These are phyloP conservation scores for Austrolebias charrua DNA, from an alignment of 2,797 vertebrate species.

Conservation along the genomic window DNA sequence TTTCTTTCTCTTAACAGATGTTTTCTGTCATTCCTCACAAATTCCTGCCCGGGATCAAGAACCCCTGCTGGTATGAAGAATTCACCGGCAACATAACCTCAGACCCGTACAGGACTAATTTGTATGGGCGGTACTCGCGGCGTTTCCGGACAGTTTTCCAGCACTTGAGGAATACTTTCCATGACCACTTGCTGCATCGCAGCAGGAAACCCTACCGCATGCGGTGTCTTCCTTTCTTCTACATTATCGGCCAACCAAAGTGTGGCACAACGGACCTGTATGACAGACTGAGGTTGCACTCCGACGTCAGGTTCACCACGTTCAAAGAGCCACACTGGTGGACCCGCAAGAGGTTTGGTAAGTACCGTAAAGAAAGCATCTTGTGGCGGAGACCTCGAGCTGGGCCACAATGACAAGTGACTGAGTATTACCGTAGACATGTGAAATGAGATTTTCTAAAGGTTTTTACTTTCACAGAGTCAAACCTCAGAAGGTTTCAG, in stretches of 20 bases:
- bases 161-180: constrained; percentile 87
- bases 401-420: constrained; percentile 35
- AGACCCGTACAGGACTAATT: constrained; percentile 89
- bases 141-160: constrained; percentile 89
- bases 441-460: constrained; percentile 19
- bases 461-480: constrained; percentile 19
- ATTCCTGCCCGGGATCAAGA: constrained; percentile 88
- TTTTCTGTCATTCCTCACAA: constrained; percentile 89
- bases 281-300: constrained; percentile 89
- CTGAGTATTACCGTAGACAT: constrained; percentile 22
- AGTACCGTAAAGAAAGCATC: constrained; percentile 66
- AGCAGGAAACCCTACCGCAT: constrained; percentile 84
- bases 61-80: constrained; percentile 95
- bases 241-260: constrained; percentile 97
- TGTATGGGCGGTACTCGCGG: constrained; percentile 88
- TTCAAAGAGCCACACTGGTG: constrained; percentile 99
- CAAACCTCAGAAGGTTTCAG: constrained; percentile 14
- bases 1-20: constrained; percentile 79
- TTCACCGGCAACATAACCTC: constrained; percentile 83
- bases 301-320: constrained; percentile 89
- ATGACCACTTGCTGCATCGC: constrained; percentile 83
- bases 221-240: constrained; percentile 94
- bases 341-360: constrained; percentile 96
- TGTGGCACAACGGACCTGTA: constrained; percentile 97
- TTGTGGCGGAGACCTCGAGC: neutral